These are phyloP conservation scores for Istiophorus platypterus DNA, from an alignment of 2,113 vertebrate species.

Conservation along the genomic window DNA sequence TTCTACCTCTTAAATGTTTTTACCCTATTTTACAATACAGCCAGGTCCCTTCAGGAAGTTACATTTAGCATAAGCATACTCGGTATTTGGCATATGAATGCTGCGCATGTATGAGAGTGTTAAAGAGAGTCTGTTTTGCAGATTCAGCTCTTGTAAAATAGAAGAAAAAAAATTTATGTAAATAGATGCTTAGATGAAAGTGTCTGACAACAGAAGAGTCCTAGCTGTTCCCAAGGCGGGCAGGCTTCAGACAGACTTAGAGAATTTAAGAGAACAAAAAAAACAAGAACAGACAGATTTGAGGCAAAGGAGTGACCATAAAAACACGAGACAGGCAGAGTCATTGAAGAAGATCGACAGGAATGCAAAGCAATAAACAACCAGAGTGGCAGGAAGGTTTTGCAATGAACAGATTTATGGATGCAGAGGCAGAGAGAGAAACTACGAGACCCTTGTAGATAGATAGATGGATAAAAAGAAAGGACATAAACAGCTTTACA, in stretches of 20 bases:
- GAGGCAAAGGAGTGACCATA: constrained; percentile 1
- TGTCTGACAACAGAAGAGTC: constrained; percentile 1
- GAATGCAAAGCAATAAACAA: constrained; percentile 8
- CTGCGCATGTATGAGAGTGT: background rate
- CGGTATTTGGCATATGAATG: background rate
- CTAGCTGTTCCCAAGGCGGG: background rate
- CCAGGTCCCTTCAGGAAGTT: background rate
- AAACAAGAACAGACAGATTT: background rate
- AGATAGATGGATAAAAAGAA: background rate
- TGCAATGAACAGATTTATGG: background rate
- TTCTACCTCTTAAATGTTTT: background rate
- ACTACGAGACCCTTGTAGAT: background rate
- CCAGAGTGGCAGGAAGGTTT: background rate
- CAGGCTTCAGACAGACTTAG: constrained; percentile 2
- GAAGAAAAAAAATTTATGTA: background rate
- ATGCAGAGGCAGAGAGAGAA: background rate
- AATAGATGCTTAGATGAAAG: background rate
- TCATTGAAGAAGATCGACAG: background rate
- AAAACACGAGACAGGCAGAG: background rate
- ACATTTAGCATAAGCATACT: background rate
- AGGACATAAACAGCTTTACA: no score
- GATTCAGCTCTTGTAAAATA: background rate
- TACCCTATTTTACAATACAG: background rate
- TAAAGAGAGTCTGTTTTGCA: background rate
- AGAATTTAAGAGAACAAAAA: constrained; percentile 2